phyloP scores from a whole-genome alignment of 2,888 invertebrate species.

The Coleophora flavipennella region DNA sequence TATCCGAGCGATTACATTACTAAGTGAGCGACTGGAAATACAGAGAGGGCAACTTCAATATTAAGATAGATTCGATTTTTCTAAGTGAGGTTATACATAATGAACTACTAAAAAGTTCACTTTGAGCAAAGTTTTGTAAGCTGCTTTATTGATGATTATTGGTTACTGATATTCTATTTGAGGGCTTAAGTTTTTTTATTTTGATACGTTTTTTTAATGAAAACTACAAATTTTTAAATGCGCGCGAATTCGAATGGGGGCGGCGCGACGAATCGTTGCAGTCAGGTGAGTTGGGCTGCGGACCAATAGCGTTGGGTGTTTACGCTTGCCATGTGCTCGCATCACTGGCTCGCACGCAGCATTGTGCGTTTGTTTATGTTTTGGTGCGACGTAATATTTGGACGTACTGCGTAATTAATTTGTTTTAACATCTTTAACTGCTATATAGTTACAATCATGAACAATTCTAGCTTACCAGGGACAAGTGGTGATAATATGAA shows the following conservation, averaged over 20 bases:
- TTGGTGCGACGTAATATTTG: slow-evolving; percentile 8
- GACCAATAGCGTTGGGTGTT: slow-evolving; percentile 12
- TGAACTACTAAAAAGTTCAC: slow-evolving; percentile 6
- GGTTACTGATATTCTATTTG: slow-evolving; percentile 10
- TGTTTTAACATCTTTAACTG: slow-evolving; percentile 8
- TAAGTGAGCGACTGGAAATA: slow-evolving; percentile 11
- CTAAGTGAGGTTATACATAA: slow-evolving; percentile 8
- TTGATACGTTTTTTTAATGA: slow-evolving; percentile 9
- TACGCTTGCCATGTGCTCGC: slow-evolving; percentile 4
- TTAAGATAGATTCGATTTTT: slow-evolving; percentile 11
- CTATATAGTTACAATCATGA: slow-evolving; percentile 5
- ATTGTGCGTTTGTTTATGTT: slow-evolving; percentile 11
- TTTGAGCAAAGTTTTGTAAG: slow-evolving; percentile 3
- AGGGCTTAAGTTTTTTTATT: slow-evolving; percentile 9
- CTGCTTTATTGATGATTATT: slow-evolving; percentile 6
- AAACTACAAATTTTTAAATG: slow-evolving; percentile 2
- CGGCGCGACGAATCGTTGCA: slow-evolving; percentile 11
- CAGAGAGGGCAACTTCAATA: slow-evolving; percentile 11
- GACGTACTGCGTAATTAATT: slow-evolving; percentile 8
- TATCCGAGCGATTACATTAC: slow-evolving; percentile 7
- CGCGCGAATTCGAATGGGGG: slow-evolving; percentile 11
- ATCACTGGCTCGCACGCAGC: slow-evolving; percentile 8
- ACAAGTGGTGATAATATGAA: slow-evolving; percentile 10
- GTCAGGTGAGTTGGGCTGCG: slow-evolving; percentile 11
- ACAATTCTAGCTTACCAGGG: slow-evolving; percentile 8